Evolutionary conservation across 2,797 vertebrate species (phyloP), one percentile per base, ranked within the genome.

Genomic region (Neopelma chrysocephalum): DNA sequence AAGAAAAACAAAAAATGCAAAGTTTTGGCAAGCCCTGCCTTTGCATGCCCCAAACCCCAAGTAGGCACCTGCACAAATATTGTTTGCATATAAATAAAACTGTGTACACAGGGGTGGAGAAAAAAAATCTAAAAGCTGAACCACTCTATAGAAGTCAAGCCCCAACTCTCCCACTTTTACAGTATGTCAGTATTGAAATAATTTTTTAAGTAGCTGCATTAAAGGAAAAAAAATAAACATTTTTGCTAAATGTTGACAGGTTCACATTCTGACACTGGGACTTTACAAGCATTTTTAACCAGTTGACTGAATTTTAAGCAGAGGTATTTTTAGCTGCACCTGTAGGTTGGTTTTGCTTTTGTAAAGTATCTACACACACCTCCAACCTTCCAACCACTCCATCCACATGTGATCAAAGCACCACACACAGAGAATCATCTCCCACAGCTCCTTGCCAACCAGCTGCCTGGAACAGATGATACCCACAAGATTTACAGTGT

Each of bases 21-120:
- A 68, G 45, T 73, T 93, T 85, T 93, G 82, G 71, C 83, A 85
- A 89, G 78, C 56, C 11, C 56, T 62, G n/a, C 40, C 87, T 83
- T 83, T 60, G 57, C 29, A 4, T 48, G 78, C 71, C 75, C 64
- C 75, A 54, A 87, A 73, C 32, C 26, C 29, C 75, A 68, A 78
- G 32, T 10, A 77, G 81, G 73, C 87, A 93, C 78, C 90, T 95
- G 93, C 83, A 82, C 75, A 69, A 88, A 62, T 60, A 56, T 3
- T 88, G 88, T 91, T 93, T 95, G 86, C 61, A 80, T 77, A 85
- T 45, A 93, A 94, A 94, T 73, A 93, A 69, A 89, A 82, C 31
- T 45, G 27, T 71, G 75, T 53, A 60, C 89, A 53, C 45, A 64
- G 48, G 56, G 62, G 45, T 45, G 61, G 58, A n/a, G 43, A 27